These are phyloP conservation scores for Branchipolynoe longqiensis DNA, from an alignment of 2,888 invertebrate species.

Conservation along the genomic window DNA sequence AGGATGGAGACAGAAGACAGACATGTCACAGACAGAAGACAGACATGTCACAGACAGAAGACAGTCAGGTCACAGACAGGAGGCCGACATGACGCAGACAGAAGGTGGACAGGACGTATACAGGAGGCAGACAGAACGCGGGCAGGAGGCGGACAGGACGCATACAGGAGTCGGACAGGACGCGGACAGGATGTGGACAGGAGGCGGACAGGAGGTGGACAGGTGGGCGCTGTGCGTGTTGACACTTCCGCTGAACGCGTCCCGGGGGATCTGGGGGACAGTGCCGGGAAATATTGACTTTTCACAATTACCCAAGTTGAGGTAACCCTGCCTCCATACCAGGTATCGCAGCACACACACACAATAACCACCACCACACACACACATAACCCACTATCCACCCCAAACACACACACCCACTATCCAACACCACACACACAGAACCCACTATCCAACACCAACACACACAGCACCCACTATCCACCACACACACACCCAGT, in stretches of 20 bases:
- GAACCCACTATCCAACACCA: too few relatives aligned
- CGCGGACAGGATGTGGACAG: too few relatives aligned
- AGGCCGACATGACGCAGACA: background rate
- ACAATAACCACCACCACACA: background rate
- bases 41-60: too few relatives aligned
- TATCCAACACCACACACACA: too few relatives aligned
- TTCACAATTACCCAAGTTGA: slow-evolving; percentile 44
- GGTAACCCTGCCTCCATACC: slow-evolving; percentile 22
- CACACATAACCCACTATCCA: background rate
- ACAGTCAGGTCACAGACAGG: too few relatives aligned
- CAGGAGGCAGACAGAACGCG: background rate
- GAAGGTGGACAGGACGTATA: background rate
- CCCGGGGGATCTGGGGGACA: slow-evolving; percentile 11
- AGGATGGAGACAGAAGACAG: too few relatives aligned
- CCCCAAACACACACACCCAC: background rate
- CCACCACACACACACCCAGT: too few relatives aligned
- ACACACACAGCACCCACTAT: too few relatives aligned
- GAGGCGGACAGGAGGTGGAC: background rate
- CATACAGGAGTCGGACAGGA: too few relatives aligned
- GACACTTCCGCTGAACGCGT: slow-evolving; percentile 34
- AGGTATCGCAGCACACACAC: background rate
- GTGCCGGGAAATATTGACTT: slow-evolving; percentile 49
- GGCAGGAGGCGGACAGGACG: background rate
- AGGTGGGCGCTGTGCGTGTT: slow-evolving; percentile 17
- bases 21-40: too few relatives aligned